Evolutionary conservation across 2,888 invertebrate genomes (phyloP), one percentile per base, ranked within the genome.

Genomic region (Bellardia bayeri): DNA sequence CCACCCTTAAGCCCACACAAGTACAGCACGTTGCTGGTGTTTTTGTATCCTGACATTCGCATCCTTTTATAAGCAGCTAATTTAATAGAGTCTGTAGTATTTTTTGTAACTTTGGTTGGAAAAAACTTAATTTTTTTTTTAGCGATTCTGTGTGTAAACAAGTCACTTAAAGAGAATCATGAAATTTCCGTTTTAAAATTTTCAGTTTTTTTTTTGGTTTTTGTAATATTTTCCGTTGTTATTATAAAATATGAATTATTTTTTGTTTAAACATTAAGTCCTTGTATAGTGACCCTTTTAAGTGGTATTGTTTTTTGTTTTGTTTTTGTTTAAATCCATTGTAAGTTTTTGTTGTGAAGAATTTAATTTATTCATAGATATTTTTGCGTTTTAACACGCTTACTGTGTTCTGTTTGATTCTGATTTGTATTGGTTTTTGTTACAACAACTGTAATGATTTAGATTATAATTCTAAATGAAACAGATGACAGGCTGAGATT

Each of bases 121-220:
- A 42, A 56, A 88, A 89, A 89, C 88, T 89, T 89, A 88, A 89
- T 90, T 90, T 89, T 88, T 90, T 90, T 89, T 88, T 90, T 85
- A 88, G 86, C 88, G 88, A 89, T 89, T 90, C 88, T 86, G 76
- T 87, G 80, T 89, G 89, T 88, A 89, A 89, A 90, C 88, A 90
- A 87, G 66, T 84, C 33, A 74, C 78, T 81, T 78, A 4, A 66
- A 79, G 23, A 71, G 66, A 56, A 79, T 51, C 16, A 40, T 49
- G 79, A 51, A 69, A 54, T 63, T 40, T 61, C n/a, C 13, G 13
- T 33, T 14, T 3, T 6, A 37, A 37, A 6, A 5, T 11, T 13
- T 51, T 54, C 23, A 23, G 23, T 45, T 45, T 9, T 40, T 61
- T 63, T 14, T 42, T 30, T 2, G n/a, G 49, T 33, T 49, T 6